Evolutionary conservation across 2,888 invertebrate species (phyloP).

Genomic region (Heliconius cydno): DNA sequence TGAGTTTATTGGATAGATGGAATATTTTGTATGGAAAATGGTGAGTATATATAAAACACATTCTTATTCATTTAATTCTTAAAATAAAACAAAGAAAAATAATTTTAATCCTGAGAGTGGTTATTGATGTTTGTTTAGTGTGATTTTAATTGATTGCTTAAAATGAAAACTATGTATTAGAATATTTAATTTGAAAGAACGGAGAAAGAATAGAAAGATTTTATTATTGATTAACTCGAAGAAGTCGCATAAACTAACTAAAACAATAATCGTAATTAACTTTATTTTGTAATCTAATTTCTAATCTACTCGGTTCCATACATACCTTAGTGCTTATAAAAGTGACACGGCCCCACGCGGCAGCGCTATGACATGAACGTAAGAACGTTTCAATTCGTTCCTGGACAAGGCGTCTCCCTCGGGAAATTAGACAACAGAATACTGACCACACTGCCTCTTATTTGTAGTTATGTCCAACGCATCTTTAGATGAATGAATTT

Average conservation of each 20-base stretch:
- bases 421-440: slow-evolving; percentile 79
- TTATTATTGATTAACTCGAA: background rate
- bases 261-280: background rate
- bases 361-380: slow-evolving; percentile 64
- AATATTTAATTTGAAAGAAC: background rate
- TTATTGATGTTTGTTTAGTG: too few species aligned
- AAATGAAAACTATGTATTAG: too few species aligned
- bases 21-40: slow-evolving; percentile 1
- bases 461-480: slow-evolving; percentile 18
- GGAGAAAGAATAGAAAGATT: background rate
- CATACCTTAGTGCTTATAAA: slow-evolving; percentile 3
- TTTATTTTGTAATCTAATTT: background rate
- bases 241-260: background rate
- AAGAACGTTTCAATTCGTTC: slow-evolving; percentile 77
- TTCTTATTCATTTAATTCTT: background rate
- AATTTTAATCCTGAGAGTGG: background rate
- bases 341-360: slow-evolving; percentile 56
- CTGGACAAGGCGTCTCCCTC: slow-evolving; percentile 67
- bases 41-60: background rate
- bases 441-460: slow-evolving; percentile 71
- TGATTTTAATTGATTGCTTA: too few species aligned
- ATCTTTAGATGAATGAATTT: slow-evolving; percentile 14
- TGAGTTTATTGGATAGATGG: slow-evolving; percentile 25
- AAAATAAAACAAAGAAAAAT: slow-evolving; percentile 17
- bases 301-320: background rate